phyloP scores from a whole-genome alignment of 2,888 invertebrate genomes.

The Drosophila macrospina region DNA sequence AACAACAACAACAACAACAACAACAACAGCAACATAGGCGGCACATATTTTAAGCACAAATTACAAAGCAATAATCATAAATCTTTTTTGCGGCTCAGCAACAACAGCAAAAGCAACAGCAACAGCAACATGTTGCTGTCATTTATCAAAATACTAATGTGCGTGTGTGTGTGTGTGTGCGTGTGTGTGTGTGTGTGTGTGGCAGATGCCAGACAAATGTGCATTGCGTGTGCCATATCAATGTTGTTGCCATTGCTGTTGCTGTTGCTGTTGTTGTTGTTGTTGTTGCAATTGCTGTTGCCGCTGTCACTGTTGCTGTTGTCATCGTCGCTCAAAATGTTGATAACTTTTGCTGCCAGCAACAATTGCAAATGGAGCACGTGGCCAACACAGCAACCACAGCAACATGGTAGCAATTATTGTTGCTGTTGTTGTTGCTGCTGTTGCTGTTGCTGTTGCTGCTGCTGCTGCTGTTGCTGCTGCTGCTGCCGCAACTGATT shows the following conservation, averaged over 20 bases:
- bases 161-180: conserved; percentile 27
- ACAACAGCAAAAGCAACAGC: conserved; percentile 52
- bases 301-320: conserved; percentile 46
- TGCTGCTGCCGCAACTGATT: conserved; percentile 65
- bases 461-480: conserved; percentile 42
- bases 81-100: conserved; percentile 77
- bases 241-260: conserved; percentile 35
- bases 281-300: conserved; percentile 51
- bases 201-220: conserved; percentile 74
- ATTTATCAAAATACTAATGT: conserved; percentile 70
- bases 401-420: conserved; percentile 58
- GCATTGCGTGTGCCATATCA: conserved; percentile 76
- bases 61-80: conserved; percentile 80
- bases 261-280: conserved; percentile 49
- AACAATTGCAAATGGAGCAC: conserved; percentile 68
- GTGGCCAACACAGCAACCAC: conserved; percentile 53
- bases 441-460: conserved; percentile 41
- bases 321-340: conserved; percentile 67
- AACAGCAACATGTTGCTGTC: conserved; percentile 70
- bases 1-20: conserved; percentile 35
- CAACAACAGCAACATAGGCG: conserved; percentile 58
- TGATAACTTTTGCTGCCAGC: conserved; percentile 59
- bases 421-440: conserved; percentile 44
- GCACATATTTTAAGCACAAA: conserved; percentile 80
- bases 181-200: conserved; percentile 48